Evolutionary conservation across 2,888 invertebrate genomes (phyloP).

Genomic region (Zootermopsis nevadensis): DNA sequence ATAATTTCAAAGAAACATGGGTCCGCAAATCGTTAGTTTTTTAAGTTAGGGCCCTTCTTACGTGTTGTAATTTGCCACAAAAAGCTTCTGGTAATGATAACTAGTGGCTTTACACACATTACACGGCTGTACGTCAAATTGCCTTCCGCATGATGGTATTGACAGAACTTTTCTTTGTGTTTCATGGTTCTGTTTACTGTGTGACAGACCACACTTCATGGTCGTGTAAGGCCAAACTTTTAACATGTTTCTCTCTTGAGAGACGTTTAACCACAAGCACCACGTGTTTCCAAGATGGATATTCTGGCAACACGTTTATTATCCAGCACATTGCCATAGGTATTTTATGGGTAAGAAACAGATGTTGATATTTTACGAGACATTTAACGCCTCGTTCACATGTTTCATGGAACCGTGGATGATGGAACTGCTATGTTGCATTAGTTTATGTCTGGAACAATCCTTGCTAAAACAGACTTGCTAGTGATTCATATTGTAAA

Average conservation of each 20-base stretch:
- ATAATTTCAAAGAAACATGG: too few species aligned
- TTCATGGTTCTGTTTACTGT: too few species aligned
- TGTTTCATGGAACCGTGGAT: neutral
- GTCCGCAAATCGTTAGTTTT: too few species aligned
- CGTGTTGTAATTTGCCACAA: too few species aligned
- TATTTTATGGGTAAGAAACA: neutral
- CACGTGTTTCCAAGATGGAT: neutral
- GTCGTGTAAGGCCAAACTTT: neutral
- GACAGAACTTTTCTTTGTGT: too few species aligned
- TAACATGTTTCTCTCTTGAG: neutral
- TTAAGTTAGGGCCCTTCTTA: too few species aligned
- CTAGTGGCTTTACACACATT: too few species aligned
- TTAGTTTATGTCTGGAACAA: neutral
- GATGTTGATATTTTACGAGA: neutral
- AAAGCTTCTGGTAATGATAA: too few species aligned
- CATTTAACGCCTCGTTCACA: neutral
- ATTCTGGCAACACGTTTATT: neutral
- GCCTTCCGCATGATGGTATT: too few species aligned
- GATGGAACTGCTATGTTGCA: neutral
- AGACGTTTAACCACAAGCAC: neutral
- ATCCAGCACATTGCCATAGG: neutral
- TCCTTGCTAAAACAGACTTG: neutral
- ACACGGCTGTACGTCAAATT: too few species aligned
- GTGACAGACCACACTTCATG: too few species aligned
- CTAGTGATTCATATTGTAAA: neutral